Conservation (phyloP, 2,797 vertebrate genomes). For the Australoheros facetus region DNA sequence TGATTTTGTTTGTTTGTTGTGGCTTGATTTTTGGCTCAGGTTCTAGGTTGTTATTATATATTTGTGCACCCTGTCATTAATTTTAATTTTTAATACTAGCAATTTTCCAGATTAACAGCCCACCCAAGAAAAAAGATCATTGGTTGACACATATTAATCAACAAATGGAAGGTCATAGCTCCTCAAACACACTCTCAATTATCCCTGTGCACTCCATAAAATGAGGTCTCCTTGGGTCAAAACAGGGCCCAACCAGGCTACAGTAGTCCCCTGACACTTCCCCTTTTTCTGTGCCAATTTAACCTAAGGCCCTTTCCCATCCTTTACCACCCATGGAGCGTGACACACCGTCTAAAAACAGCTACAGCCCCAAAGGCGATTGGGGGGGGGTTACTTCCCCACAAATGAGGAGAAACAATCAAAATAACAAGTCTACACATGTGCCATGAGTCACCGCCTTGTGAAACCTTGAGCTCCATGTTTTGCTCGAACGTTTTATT, state of each 20-base stretch:
- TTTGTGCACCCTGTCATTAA: neutral
- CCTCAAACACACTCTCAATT: slow-evolving; percentile 33
- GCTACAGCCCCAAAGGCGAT: slow-evolving; percentile 28
- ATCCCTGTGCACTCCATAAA: slow-evolving; percentile 36
- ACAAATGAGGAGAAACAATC: slow-evolving; percentile 45
- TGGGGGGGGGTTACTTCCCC: slow-evolving; percentile 24
- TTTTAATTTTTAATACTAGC: neutral
- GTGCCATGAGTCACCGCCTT: slow-evolving; percentile 25
- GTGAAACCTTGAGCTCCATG: slow-evolving; percentile 30
- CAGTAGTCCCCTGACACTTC: slow-evolving; percentile 7
- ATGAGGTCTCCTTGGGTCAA: slow-evolving; percentile 33
- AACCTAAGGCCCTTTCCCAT: slow-evolving; percentile 52
- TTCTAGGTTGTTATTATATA: too few species aligned
- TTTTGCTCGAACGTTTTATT: slow-evolving; percentile 52
- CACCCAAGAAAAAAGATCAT: neutral
- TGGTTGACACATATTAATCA: slow-evolving; percentile 34
- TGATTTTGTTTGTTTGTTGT: neutral
- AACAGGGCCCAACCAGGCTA: slow-evolving; percentile 11
- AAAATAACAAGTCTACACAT: slow-evolving; percentile 52
- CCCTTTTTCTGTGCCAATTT: slow-evolving; percentile 51
- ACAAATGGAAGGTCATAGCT: slow-evolving; percentile 42
- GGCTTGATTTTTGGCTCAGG: neutral
- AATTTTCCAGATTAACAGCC: neutral
- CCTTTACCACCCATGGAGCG: slow-evolving; percentile 58
- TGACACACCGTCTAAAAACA: slow-evolving; percentile 26